Evolutionary conservation across 1,140 invertebrate species (phyloP), one percentile per base, ranked within the genome.

Genomic region (Conus betulinus): DNA sequence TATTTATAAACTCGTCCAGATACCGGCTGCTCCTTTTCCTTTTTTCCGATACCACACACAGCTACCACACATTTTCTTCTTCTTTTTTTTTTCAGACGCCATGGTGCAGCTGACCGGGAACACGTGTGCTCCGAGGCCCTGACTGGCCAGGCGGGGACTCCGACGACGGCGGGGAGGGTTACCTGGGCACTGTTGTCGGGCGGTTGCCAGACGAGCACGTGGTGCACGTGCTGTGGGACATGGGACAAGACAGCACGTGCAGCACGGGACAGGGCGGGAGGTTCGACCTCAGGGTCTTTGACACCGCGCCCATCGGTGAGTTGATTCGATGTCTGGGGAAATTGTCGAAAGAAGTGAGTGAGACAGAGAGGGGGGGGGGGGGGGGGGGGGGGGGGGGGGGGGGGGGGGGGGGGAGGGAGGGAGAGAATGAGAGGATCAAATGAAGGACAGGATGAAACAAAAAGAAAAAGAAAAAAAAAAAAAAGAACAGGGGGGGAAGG

Each of bases 101-200:
- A 53, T 57, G 63, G 17, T 6, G 6, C 20, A 60, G 98, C 98
- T 2, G 96, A 96, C 93, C 39, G 98, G 98, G 13, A 96, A 97
- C 90, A 97, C 89, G 92, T 39, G 91, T 91, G 27, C 78, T 91
- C 27, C 88, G 91, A 27, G 91, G 91, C 4, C 90, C 90, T 13
- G 88, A 91, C 85, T 91, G 91, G 91, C 53, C 51, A 15, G 78
- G 63, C 25, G 84, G 82, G 55, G 88, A 90, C 25, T 60, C 83
- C 13, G 91, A 92, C 78, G 89, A 85, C 57, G 89, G 87, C 57
- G 91, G 91, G 17, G 91, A 89, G 25, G 90, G 90, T 13, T 85
- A 89, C 27, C 39, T 89, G 78, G 92, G 92, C 76, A 93, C 92
- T 17, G 78, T 93, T 0, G 88, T 91, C 98, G 91, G 97, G 13